These are phyloP conservation scores for Eucidaris tribuloides DNA, from an alignment of 35 echinoderm and acorn worm species.

Conservation along the genomic window DNA sequence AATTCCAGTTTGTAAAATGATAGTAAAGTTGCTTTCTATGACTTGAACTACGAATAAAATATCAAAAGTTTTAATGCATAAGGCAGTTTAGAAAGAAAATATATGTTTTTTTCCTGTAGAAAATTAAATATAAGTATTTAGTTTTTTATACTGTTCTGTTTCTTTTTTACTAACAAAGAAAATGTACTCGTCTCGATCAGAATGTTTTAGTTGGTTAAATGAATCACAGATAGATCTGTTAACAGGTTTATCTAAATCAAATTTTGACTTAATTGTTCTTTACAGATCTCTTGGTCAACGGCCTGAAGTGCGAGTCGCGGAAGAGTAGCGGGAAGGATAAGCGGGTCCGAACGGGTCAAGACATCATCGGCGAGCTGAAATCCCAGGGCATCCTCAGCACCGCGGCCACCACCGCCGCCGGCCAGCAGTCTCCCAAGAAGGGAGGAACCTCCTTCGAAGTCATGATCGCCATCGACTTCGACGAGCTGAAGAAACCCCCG, in stretches of 20 bases:
- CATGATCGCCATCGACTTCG: conserved; percentile 77
- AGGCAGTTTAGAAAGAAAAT: too few species aligned
- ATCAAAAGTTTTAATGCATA: too few species aligned
- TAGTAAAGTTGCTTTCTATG: too few species aligned
- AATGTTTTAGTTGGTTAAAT: too few species aligned
- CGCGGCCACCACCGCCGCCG: conserved; percentile 13
- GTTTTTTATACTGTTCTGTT: neutral
- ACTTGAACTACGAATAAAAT: too few species aligned
- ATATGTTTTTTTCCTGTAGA: neutral
- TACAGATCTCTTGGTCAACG: conserved; percentile 63
- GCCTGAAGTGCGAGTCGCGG: conserved; percentile 64
- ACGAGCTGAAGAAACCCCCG: conserved; percentile 68
- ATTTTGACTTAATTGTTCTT: neutral
- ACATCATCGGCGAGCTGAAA: conserved; percentile 76
- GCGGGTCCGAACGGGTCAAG: conserved; percentile 26
- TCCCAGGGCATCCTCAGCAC: conserved; percentile 73
- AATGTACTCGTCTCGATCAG: too few species aligned
- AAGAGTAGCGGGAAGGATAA: conserved; percentile 34
- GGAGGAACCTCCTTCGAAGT: conserved; percentile 87
- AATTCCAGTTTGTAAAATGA: too few species aligned
- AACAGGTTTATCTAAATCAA: neutral
- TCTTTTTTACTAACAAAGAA: too few species aligned
- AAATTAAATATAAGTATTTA: neutral
- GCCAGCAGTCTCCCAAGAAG: conserved; percentile 20
- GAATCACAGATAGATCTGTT: neutral